phyloP scores from a whole-genome alignment of 2,113 vertebrate genomes.

The Corvus moneduloides region DNA sequence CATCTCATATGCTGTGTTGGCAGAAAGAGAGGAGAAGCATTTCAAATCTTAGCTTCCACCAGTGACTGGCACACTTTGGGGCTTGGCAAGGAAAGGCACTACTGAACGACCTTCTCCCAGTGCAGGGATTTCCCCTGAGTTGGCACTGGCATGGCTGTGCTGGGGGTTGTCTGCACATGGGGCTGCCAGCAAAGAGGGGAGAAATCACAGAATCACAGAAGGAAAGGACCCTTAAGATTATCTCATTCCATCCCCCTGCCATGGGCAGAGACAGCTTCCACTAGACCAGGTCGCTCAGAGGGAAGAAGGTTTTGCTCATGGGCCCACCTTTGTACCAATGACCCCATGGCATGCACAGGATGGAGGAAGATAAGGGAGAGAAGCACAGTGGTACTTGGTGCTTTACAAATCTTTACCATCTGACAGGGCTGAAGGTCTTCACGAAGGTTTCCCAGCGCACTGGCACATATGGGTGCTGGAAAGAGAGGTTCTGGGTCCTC shows the following conservation, averaged over 20 bases:
- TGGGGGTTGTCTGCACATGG: background rate
- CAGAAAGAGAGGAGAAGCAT: background rate
- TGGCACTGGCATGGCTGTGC: background rate
- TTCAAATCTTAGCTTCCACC: background rate
- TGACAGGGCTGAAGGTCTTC: background rate
- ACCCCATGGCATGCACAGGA: fast-evolving
- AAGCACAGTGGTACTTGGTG: fast-evolving
- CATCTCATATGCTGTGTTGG: background rate
- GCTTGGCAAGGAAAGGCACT: background rate
- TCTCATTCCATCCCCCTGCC: background rate
- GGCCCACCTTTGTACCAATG: fast-evolving
- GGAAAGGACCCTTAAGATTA: background rate
- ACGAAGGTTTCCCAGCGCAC: background rate
- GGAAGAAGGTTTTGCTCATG: background rate
- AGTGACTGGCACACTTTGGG: background rate
- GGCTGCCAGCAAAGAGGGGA: background rate
- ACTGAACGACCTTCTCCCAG: background rate
- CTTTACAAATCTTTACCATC: background rate
- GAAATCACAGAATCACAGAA: background rate
- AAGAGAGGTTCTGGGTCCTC: background rate
- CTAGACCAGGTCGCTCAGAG: background rate
- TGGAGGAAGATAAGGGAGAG: background rate
- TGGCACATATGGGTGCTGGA: background rate
- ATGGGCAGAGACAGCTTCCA: background rate
- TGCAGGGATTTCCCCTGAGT: background rate